Evolutionary conservation across 1,140 invertebrate genomes (phyloP).

Genomic region (Drosophila gunungcola): DNA sequence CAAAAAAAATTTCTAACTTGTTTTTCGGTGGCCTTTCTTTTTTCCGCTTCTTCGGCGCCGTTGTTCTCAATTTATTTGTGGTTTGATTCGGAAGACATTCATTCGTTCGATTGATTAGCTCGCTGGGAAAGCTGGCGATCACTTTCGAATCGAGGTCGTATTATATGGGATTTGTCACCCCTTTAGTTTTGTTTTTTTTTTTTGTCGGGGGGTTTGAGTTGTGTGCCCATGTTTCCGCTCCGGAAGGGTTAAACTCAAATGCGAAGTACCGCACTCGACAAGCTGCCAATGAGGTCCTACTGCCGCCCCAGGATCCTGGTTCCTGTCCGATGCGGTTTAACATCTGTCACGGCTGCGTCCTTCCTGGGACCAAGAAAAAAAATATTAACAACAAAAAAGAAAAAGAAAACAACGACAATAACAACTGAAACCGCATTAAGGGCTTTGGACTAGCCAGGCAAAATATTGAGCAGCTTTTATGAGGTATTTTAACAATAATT

Average conservation of each 20-base stretch:
- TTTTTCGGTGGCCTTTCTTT: constrained; percentile 69
- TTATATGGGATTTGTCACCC: constrained; percentile 22
- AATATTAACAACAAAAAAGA: background rate
- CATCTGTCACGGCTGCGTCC: constrained; percentile 76
- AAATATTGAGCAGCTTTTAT: constrained; percentile 59
- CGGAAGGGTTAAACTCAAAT: constrained; percentile 33
- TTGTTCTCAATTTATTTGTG: constrained; percentile 54
- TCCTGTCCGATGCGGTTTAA: constrained; percentile 66
- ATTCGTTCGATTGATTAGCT: constrained; percentile 69
- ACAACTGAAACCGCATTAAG: constrained; percentile 40
- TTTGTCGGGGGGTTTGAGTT: background rate
- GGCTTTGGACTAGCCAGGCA: constrained; percentile 39
- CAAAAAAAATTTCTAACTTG: constrained; percentile 77
- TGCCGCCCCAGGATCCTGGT: constrained; percentile 12
- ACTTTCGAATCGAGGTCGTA: constrained; percentile 43
- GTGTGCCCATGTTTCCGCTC: constrained; percentile 2
- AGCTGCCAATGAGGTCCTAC: constrained; percentile 60
- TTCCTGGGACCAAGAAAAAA: constrained; percentile 20
- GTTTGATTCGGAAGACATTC: constrained; percentile 49
- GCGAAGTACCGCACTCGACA: constrained; percentile 57
- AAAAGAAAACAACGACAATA: constrained; percentile 1
- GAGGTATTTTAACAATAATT: constrained; percentile 48
- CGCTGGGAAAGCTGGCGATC: constrained; percentile 41
- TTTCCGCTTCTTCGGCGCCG: constrained; percentile 21
- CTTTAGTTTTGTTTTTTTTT: background rate